These are phyloP conservation scores for Dendrocincla fuliginosa DNA, from an alignment of 2,797 vertebrate species.

Conservation along the genomic window DNA sequence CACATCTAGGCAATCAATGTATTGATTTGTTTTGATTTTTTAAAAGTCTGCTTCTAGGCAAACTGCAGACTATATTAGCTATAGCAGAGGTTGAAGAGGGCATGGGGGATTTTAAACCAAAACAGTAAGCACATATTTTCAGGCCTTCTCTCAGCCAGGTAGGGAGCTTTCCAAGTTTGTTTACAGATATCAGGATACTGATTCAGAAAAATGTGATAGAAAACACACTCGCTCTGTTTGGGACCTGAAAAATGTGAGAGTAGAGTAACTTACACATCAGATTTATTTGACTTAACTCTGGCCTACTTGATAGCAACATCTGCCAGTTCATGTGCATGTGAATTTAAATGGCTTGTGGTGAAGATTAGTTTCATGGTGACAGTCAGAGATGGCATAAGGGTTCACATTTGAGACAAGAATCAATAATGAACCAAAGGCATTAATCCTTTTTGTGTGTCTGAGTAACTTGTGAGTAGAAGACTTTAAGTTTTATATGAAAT, in stretches of 20 bases:
- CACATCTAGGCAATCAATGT: constrained; percentile 8
- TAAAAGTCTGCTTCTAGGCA: not conserved
- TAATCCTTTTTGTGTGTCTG: not conserved
- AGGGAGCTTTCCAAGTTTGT: not conserved
- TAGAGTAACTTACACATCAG: not conserved
- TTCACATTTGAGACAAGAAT: not conserved
- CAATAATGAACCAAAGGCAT: not conserved
- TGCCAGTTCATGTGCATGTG: not conserved
- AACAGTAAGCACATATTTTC: not conserved
- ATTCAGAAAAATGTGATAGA: not conserved
- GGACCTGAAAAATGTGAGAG: not conserved
- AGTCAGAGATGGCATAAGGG: not conserved
- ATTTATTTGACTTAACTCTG: not conserved
- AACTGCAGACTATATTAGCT: not conserved
- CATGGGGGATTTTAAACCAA: not conserved
- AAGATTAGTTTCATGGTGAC: not conserved
- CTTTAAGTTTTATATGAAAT: not conserved
- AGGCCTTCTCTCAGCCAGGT: not conserved
- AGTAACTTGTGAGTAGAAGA: not conserved
- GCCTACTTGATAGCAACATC: not conserved
- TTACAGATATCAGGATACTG: not conserved
- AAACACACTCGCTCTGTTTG: not conserved
- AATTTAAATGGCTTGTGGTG: not conserved
- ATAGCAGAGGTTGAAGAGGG: not conserved
- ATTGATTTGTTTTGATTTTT: constrained; percentile 13